Percentiles rank a stretch among this genome's conserved stretches.
These are phyloP conservation scores for Pristionchus maxplancki DNA, from an alignment of 2,888 invertebrate species.

Conservation along the genomic window DNA sequence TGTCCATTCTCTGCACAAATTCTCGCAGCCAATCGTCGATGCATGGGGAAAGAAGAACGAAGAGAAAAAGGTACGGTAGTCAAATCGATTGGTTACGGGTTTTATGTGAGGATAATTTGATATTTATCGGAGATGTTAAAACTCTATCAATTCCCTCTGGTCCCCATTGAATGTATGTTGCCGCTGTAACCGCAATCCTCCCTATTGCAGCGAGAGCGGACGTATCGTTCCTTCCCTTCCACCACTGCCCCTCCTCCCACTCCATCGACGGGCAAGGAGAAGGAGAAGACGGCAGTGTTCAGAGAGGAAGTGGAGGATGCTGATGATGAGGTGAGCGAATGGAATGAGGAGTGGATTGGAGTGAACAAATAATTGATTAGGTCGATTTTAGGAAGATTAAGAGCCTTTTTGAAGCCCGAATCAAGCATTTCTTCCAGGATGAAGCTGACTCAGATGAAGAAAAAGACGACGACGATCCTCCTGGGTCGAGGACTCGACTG, in stretches of 20 bases:
- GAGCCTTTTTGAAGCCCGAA: too few relatives aligned
- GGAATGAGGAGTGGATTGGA: too few relatives aligned
- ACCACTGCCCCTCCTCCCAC: background rate
- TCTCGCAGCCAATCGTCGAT: constrained; percentile 65
- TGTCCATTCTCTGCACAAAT: constrained; percentile 63
- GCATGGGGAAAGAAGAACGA: constrained; percentile 62
- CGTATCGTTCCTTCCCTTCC: background rate
- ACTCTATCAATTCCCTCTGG: background rate
- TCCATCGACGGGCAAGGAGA: background rate
- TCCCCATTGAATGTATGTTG: background rate
- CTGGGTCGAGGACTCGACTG: background rate
- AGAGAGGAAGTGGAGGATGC: background rate
- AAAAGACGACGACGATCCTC: background rate
- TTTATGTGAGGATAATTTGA: background rate
- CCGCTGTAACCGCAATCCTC: background rate
- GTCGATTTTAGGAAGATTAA: too few relatives aligned
- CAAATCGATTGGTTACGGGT: background rate
- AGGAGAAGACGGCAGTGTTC: background rate
- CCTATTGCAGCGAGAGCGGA: background rate
- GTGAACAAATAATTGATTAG: too few relatives aligned
- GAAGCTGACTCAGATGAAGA: background rate
- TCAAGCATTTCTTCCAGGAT: too few relatives aligned
- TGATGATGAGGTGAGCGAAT: background rate
- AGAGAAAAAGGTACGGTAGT: constrained; percentile 8
- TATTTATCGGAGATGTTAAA: too few relatives aligned